These are phyloP conservation scores for Parauchenoglanis punctatus DNA, from an alignment of 2,797 vertebrate genomes.

Conservation along the genomic window DNA sequence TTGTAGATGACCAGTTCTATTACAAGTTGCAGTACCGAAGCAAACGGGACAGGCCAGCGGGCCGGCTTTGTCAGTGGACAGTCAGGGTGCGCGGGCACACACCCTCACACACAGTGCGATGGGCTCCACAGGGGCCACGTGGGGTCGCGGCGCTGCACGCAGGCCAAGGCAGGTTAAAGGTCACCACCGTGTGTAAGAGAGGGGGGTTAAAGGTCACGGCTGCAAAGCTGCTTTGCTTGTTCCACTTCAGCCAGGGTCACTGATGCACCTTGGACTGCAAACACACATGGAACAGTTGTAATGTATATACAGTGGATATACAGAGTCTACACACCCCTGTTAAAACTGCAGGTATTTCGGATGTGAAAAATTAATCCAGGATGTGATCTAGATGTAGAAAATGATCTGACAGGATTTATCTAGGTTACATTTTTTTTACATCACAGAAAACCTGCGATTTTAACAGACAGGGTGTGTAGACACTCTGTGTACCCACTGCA, in stretches of 20 bases:
- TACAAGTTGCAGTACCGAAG: neutral
- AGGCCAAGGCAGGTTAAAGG: conserved; percentile 8
- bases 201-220: neutral
- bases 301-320: neutral
- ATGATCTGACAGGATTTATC: too few species aligned
- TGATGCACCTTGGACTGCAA: conserved; percentile 55
- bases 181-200: neutral
- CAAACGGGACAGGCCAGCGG: neutral
- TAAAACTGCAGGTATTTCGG: neutral
- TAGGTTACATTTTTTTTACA: too few species aligned
- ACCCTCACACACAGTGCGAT: neutral
- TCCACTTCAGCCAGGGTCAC: conserved; percentile 38
- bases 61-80: neutral
- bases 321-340: neutral
- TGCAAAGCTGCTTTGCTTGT: conserved; percentile 12
- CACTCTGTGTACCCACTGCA: too few species aligned
- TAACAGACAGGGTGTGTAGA: too few species aligned
- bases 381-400: too few species aligned
- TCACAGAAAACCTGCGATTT: too few species aligned
- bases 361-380: neutral
- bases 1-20: neutral
- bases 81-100: neutral
- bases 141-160: neutral
- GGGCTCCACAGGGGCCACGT: neutral
- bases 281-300: neutral